Conservation (phyloP, 2,797 vertebrate species). For the Antennarius maculatus region DNA sequence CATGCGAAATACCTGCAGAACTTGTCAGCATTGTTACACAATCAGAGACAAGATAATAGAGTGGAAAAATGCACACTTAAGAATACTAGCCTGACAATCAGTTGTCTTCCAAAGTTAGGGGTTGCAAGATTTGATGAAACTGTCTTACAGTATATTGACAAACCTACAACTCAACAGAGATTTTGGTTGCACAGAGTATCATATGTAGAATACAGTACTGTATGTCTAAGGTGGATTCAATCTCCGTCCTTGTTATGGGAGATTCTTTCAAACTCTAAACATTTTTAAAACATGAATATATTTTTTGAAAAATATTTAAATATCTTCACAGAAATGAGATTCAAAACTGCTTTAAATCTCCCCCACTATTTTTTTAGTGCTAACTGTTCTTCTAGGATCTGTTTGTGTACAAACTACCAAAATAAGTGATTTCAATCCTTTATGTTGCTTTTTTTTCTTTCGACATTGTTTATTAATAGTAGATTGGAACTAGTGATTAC, state of each 20-base stretch:
- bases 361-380: neutral
- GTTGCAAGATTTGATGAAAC: neutral
- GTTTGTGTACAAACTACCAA: conserved; percentile 12
- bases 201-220: neutral
- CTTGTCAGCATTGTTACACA: conserved; percentile 35
- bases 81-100: conserved; percentile 19
- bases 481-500: conserved; percentile 53
- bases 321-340: neutral
- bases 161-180: neutral
- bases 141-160: neutral
- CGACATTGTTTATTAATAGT: conserved; percentile 49
- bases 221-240: neutral
- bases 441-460: conserved; percentile 27
- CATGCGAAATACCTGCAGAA: conserved; percentile 32
- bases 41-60: conserved; percentile 29
- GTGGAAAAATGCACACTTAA: conserved; percentile 19
- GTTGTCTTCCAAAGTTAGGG: neutral
- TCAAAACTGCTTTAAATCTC: neutral
- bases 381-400: neutral
- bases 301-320: neutral
- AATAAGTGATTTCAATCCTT: conserved; percentile 30
- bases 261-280: neutral
- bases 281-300: neutral
- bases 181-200: neutral
- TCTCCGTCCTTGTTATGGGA: neutral